These are phyloP conservation scores for Sisyra terminalis DNA, from an alignment of 2,888 invertebrate genomes.

Conservation along the genomic window DNA sequence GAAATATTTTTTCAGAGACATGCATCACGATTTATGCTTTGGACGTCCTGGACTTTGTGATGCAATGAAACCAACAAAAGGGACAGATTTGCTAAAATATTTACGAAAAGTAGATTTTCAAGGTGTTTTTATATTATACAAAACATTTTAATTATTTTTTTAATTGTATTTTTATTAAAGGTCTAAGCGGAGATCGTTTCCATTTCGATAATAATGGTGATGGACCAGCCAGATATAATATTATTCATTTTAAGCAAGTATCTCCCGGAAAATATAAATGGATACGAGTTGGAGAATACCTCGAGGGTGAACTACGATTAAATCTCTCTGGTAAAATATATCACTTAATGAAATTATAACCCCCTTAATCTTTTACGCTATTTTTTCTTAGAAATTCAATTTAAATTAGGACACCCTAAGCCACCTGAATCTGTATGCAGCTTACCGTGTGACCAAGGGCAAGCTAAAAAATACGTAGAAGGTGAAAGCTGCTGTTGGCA, in stretches of 20 bases:
- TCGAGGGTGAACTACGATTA: slow-evolving; percentile 63
- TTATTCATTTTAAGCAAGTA: slow-evolving; percentile 84
- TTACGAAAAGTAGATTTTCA: slow-evolving; percentile 73
- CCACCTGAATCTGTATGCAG: slow-evolving; percentile 86
- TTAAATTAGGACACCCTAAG: slow-evolving; percentile 57
- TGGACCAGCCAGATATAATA: slow-evolving; percentile 88
- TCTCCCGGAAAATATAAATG: slow-evolving; percentile 58
- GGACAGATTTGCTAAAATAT: slow-evolving; percentile 66
- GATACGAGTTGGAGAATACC: slow-evolving; percentile 76
- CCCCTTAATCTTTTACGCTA: not conserved
- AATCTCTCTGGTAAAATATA: slow-evolving; percentile 49
- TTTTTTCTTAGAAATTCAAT: slow-evolving; percentile 53
- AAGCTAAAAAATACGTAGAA: slow-evolving; percentile 84
- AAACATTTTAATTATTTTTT: not conserved
- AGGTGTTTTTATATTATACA: slow-evolving; percentile 34
- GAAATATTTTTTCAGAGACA: slow-evolving; percentile 40
- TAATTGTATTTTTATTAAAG: slow-evolving; percentile 29
- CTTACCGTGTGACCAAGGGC: slow-evolving; percentile 71
- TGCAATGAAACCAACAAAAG: slow-evolving; percentile 80
- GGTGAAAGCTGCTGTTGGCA: slow-evolving; percentile 92
- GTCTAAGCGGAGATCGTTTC: slow-evolving; percentile 77
- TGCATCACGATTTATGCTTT: slow-evolving; percentile 70
- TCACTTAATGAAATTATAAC: not conserved
- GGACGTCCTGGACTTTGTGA: slow-evolving; percentile 65
- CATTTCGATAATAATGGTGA: slow-evolving; percentile 82